A percentile compares a stretch with the other conserved stretches of the same genome.
These are phyloP conservation scores for Diarsia brunnea DNA, from an alignment of 2,888 invertebrate genomes.

Conservation along the genomic window DNA sequence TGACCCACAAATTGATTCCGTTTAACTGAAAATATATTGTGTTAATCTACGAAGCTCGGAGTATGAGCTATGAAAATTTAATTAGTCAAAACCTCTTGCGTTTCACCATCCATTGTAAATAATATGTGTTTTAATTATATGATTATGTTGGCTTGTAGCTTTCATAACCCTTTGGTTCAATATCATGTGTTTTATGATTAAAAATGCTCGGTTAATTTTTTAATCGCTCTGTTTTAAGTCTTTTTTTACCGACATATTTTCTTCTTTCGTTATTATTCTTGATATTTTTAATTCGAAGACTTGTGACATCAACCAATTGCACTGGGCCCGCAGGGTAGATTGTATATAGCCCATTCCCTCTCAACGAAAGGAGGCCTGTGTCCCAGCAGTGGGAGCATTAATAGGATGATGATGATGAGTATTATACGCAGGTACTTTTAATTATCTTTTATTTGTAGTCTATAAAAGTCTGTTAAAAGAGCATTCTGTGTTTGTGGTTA, in stretches of 20 bases:
- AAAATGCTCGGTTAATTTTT: neutral
- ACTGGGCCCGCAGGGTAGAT: no score
- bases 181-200: no score
- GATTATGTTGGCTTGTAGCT: neutral
- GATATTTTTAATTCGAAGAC: no score
- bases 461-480: neutral
- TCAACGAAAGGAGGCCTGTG: no score
- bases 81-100: slow-evolving; percentile 12
- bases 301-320: no score
- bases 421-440: neutral
- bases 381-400: no score
- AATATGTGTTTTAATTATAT: slow-evolving; percentile 3
- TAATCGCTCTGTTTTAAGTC: neutral
- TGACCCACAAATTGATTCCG: neutral
- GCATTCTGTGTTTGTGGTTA: neutral
- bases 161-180: neutral
- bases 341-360: no score
- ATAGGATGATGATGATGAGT: neutral
- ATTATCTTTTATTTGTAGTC: neutral
- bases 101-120: neutral
- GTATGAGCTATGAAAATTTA: slow-evolving; percentile 7
- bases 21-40: slow-evolving; percentile 15
- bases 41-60: slow-evolving; percentile 12
- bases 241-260: neutral
- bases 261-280: neutral